Base-by-base conservation (phyloP, 2,113 vertebrate species). In the Prolemur simus region DNA sequence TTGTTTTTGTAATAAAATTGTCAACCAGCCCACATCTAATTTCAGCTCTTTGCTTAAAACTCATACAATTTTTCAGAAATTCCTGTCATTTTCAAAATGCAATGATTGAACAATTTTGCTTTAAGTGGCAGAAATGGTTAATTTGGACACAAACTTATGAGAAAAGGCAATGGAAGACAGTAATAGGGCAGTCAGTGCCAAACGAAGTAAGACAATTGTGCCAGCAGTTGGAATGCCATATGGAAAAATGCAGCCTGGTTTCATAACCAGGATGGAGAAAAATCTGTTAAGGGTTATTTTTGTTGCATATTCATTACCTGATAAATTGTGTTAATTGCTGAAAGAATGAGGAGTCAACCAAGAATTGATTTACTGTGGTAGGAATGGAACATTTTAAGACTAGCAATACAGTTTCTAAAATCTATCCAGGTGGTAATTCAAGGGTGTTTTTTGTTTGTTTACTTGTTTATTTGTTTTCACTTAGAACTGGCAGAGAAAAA, bases 311-410 rank as follows among this genome's bases (percentile, higher is more conserved):
- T 98, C 97, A 98, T 97, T 87, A 92, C 68, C 78, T 93, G 97
- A 96, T 98, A 98, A 98, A 98, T 98, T 96, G 96, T 90, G 96
- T 97, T 98, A 98, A 98, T 98, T 98, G 86, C 97, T 95, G 95
- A 97, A 97, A 95, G 84, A 98, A 95, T 93, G 74, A 98, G 18
- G 84, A 98, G n/a, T 82, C 91, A 98, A 97, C 52, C 80, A 96
- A n/a, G 17, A 97, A 97, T 85, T 13, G 85, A 94, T 96, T 91
- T 17, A 54, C 56, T 98, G 56, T 97, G 94, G 97, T 96, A 95
- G 96, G 58, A 90, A 52, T 54, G 5, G 82, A 68, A 89, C 52
- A 80, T 64, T 32, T 87, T 84, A 93, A 96, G 60, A 96, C 97
- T 14, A 86, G 27, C 49, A 95, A 86, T 82, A 47, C 11, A n/a